Base-by-base conservation (phyloP, 2,888 invertebrate genomes). In the Pyrocoelia pectoralis region DNA sequence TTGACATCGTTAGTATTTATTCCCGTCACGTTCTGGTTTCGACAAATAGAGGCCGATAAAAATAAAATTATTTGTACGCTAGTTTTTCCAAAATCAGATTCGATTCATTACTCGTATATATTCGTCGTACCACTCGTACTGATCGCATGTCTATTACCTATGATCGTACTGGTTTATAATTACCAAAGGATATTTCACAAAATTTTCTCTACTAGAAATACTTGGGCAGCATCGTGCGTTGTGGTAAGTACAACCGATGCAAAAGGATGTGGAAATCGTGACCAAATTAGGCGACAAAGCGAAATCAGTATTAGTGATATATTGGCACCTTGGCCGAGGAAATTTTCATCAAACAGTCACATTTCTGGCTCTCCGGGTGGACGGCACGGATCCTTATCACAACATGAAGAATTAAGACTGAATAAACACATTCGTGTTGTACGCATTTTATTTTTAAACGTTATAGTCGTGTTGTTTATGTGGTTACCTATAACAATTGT, bases 171-270 rank as follows among this genome's bases (percentile, higher is more conserved):
- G 19, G 83, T 85, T 12, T 84, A 83, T 74, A 83, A 85, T 72
- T 86, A 85, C 75, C 84, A 85, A 65, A 79, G 81, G 66, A 86
- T 86, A 65, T 86, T 86, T 68, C 81, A 82, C 68, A 84, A 84
- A 67, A 83, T 85, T 56, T 74, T 85, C 49, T 81, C 83, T 55
- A 84, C 84, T 1, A 79, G 83, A 67, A 82, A 80, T 68, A 78
- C 84, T 54, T 85, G 85, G 85, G 81, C 83, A 1, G 81, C 82
- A 2, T 81, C 84, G 1, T 83, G 84, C 69, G 83, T 84, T 1
- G 72, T 77, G 56, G 76, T 77, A 24, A 77, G 76, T 58, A 72
- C 74, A 1, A 66, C 68, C 9, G 77, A 76, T 4, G 65, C 68
- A 3, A 76, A 68, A 40, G 56, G 63, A 0, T 46, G 68, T 10